Evolutionary conservation across 2,797 vertebrate genomes (phyloP).

Genomic region (Anolis apletophallus): DNA sequence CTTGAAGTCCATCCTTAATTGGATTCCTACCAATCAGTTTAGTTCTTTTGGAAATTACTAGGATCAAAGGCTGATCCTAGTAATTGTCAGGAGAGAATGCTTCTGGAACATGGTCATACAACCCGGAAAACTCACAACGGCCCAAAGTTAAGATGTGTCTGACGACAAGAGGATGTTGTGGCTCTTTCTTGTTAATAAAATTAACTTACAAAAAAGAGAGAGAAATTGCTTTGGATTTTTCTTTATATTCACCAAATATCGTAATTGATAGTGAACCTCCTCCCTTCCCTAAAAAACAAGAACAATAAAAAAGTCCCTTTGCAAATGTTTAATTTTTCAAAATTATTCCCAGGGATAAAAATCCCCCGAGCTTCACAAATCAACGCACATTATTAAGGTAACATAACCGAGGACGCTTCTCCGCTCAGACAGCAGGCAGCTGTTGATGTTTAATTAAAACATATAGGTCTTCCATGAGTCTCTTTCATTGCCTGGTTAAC

Average conservation of each 20-base stretch:
- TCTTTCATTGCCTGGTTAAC: conserved; percentile 59
- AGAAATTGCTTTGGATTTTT: conserved; percentile 64
- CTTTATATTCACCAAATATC: conserved; percentile 66
- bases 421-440: conserved; percentile 62
- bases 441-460: conserved; percentile 70
- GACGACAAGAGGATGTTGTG: conserved; percentile 25
- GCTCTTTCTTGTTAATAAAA: conserved; percentile 59
- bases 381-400: conserved; percentile 69
- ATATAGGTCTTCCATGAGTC: conserved; percentile 58
- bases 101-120: no score
- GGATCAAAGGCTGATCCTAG: no score
- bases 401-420: conserved; percentile 54
- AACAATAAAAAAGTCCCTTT: not conserved
- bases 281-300: conserved; percentile 20
- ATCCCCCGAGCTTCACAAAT: conserved; percentile 70
- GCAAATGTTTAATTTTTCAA: conserved; percentile 65
- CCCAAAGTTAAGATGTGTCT: not conserved
- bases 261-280: conserved; percentile 66
- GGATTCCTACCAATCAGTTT: no score
- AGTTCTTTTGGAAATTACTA: no score
- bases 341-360: conserved; percentile 45
- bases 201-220: conserved; percentile 53
- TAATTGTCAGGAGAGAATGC: no score
- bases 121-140: no score
- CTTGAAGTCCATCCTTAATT: no score